Evolutionary conservation across 2,888 invertebrate genomes (phyloP), one percentile per base, ranked within the genome.

Genomic region (Myathropa florea): DNA sequence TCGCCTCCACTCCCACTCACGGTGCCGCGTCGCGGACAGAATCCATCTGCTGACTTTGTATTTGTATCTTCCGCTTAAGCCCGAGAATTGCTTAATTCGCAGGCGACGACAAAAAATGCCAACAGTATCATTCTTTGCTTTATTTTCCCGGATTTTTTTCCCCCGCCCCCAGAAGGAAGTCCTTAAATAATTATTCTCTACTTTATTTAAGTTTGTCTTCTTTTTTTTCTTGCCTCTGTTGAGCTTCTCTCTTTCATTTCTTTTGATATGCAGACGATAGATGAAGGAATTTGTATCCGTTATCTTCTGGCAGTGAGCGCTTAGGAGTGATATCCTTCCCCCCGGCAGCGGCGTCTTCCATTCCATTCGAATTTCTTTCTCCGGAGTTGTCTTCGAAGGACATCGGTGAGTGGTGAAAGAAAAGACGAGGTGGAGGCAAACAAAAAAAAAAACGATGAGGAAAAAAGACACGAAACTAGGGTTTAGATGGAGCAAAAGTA

Each of bases 81-180:
- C 7, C 57, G 60, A 65, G 73, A 82, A 85, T 78, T 82, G 84
- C 84, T 85, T 85, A 77, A 85, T 81, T 81, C 76, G 72, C 72
- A 85, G 68, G 9, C 4, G 70, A 64, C 57, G 18, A 64, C 39
- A 75, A 55, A 28, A 70, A 28, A 65, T 39, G 53, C 46, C n/a
- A 60, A 53, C 77, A 68, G 68, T 39, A n/a, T 65, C 59, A 21
- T 30, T 70, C 57, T 46, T 46, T 18, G 18, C 3, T 7, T 18
- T 46, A 18, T 6, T 46, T 18, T 18, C 2, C 18, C n/a, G n/a
- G n/a, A n/a, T 18, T 1, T 7, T 2, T 46, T 18, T 18, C n/a
- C 1, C 7, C 6, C 46, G 30, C 26, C 23, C 30, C 39, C 39
- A 28, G 33, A 55, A 39, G 67, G 76, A 63, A 77, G 76, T 82